Evolutionary conservation across 2,888 invertebrate genomes (phyloP), one percentile per base, ranked within the genome.

Genomic region (Auanema freiburgensis): DNA sequence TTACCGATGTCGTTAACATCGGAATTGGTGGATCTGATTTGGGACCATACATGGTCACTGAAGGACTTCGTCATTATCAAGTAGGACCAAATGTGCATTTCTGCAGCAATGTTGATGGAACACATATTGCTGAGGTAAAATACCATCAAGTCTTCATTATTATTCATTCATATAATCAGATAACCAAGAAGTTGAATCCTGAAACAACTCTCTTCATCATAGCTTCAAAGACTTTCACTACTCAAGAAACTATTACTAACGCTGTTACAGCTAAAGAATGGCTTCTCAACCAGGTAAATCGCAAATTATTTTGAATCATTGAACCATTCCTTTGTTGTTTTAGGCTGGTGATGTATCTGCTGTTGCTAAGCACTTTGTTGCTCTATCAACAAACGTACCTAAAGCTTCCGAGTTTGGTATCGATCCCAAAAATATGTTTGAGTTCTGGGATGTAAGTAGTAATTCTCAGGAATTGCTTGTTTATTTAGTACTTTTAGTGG

Each of bases 1-100:
- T 99, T 66, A 93, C 92, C 54, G 96, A 98, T 87, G 92, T 98
- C 44, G 91, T 98, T 66, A 99, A 98, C 86, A 98, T 99, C 85
- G 98, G 98, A 66, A 99, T 99, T 83, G 98, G 98, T 41, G 98
- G 98, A 43, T 98, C 97, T 0, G 98, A 99, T 87, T 88, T 99
- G 84, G 98, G 98, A 1, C 98, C 98, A 0, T 87, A 95, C 53
- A 98, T 98, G 98, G 98, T 96, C 50, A 96, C 96, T 0, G 98
- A 99, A 86, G 95, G 97, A 0, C 87, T 99, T 59, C 93, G 93
- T 81, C 91, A 93, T 14, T 95, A 90, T 83, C 90, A 90, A 76
- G 57, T 74, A 41, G 93, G 94, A 0, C 89, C 95, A 3, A 90
- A 90, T 75, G 88, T 90, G 54, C 95, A 99, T 85, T 99, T 98